Percentiles rank a stretch among this genome's conserved stretches.
phyloP scores from a whole-genome alignment of 2,797 vertebrate genomes.

The Lycodopsis pacificus region DNA sequence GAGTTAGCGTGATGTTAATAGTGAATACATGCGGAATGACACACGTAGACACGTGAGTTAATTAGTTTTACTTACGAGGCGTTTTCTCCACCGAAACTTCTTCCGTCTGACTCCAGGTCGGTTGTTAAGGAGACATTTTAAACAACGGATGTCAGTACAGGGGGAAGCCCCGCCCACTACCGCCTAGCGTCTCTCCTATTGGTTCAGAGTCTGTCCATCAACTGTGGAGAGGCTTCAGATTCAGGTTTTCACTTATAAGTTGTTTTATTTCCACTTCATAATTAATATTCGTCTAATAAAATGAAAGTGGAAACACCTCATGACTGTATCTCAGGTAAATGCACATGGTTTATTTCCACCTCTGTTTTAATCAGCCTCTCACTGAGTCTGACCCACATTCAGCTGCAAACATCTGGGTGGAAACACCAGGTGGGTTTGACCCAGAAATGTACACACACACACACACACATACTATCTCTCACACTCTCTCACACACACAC shows the following conservation, averaged over 20 bases:
- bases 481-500: too few relatives aligned
- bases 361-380: too few relatives aligned
- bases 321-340: too few relatives aligned
- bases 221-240: background rate
- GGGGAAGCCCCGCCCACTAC: constrained; percentile 55
- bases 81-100: constrained; percentile 64
- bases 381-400: constrained; percentile 61
- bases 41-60: background rate
- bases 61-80: constrained; percentile 56
- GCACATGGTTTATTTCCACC: too few relatives aligned
- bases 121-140: constrained; percentile 84
- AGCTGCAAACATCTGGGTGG: constrained; percentile 61
- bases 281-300: too few relatives aligned
- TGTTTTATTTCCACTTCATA: too few relatives aligned
- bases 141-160: constrained; percentile 58
- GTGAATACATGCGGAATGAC: background rate
- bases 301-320: too few relatives aligned
- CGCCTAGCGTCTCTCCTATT: constrained; percentile 28
- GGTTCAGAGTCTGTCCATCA: constrained; percentile 65
- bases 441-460: too few relatives aligned
- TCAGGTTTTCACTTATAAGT: background rate
- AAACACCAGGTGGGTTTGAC: constrained; percentile 48
- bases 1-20: rapidly evolving
- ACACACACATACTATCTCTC: too few relatives aligned
- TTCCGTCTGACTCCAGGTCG: constrained; percentile 57